Base-by-base conservation (phyloP, 2,113 vertebrate species). In the Eulemur macaco region DNA sequence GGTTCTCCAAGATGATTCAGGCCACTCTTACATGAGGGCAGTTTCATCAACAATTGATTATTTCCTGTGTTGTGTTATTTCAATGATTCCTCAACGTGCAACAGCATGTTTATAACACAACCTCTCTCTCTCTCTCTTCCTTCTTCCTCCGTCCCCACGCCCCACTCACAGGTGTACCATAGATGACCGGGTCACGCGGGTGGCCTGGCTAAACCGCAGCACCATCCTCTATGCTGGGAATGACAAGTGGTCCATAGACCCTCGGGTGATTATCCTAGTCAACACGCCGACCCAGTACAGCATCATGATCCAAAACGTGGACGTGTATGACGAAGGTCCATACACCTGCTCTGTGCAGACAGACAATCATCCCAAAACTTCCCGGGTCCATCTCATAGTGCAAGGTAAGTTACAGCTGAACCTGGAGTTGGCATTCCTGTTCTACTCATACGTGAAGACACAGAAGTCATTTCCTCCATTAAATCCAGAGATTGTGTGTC, bases 221-320 rank as follows among this genome's bases (percentile, higher is more conserved):
- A 99, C 99, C 95, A 99, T 99, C 92, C 99, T 99, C 68, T 99
- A 99, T 0, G 99, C 99, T 0, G 99, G 99, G 56, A 99, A 97
- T 63, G 99, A 99, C 98, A 99, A 99, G 97, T 99, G 99, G 99
- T 99, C 99, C 34, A 99, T 99, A 98, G 99, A 99, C 96, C 99
- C 99, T 60, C 99, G 99, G 0, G 99, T 99, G 96, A 98, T 99
- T 91, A 99, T 99, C 92, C 97, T 99, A 97, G 99, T 99, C 94
- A 99, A 99, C 99, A 99, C 99, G 6, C 98, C 99, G 74, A 99
- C 99, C n/a, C 99, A 99, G 97, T 99, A 99, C 98, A 99, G 99
- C 98, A 99, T 99, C 98, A 98, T 99, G 98, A 99, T 99, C 97
- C 99, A 99, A 93, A 99, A 99, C 0, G 99, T 99, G 87, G 99